Conservation (phyloP, 2,888 invertebrate genomes). For the Diarsia brunnea region DNA sequence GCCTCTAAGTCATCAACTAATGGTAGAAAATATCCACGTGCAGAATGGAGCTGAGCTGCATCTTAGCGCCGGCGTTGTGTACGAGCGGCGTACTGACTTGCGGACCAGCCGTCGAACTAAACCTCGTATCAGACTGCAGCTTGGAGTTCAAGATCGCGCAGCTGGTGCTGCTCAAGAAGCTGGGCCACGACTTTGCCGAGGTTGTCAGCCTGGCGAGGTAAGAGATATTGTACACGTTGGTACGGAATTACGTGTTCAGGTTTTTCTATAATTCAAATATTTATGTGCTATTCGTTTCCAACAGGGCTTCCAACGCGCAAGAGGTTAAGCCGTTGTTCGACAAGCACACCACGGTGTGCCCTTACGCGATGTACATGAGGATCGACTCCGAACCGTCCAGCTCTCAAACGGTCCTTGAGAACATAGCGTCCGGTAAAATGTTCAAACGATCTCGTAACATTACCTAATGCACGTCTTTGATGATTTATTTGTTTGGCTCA, state of each 20-base stretch:
- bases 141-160: neutral
- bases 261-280: neutral
- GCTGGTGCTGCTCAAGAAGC: neutral
- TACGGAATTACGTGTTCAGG: neutral
- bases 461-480: neutral
- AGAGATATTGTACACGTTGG: neutral
- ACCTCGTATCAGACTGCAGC: constrained; percentile 5
- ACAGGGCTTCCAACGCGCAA: neutral
- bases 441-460: neutral
- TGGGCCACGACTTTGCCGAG: neutral
- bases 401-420: neutral
- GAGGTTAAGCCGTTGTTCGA: neutral
- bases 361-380: neutral
- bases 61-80: constrained; percentile 1
- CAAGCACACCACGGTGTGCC: neutral
- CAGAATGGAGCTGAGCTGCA: neutral
- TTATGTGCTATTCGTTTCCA: neutral
- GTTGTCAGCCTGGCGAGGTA: neutral
- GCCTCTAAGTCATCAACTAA: neutral
- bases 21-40: neutral
- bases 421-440: neutral
- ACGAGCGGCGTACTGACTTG: neutral
- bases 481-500: neutral
- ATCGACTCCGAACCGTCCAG: neutral
- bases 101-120: constrained; percentile 1